Evolutionary conservation across 2,797 vertebrate species (phyloP).

Genomic region (Neomorphus geoffroyi): DNA sequence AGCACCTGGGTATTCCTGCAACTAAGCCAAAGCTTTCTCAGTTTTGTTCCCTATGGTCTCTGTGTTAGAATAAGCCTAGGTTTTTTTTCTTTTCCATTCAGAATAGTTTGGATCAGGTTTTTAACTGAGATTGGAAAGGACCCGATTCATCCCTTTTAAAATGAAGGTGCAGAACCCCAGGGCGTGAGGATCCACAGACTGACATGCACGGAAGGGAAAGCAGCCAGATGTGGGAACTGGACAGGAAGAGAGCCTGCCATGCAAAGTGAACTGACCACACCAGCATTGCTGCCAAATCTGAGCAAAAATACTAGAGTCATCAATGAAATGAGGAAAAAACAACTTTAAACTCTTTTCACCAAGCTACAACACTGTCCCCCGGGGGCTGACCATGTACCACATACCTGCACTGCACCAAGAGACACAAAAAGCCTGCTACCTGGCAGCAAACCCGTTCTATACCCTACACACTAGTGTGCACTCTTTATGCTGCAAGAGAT

Average conservation of each 20-base stretch:
- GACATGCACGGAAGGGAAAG: fast-evolving
- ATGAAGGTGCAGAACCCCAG: not conserved
- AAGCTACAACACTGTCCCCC: not conserved
- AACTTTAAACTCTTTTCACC: not conserved
- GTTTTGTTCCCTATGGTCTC: not conserved
- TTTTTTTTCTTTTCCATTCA: not conserved
- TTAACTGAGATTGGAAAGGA: not conserved
- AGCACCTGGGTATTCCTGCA: not conserved
- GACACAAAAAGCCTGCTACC: not conserved
- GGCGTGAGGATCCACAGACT: not conserved
- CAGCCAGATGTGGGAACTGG: not conserved
- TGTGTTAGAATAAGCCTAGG: not conserved
- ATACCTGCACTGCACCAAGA: not conserved
- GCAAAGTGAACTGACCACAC: not conserved
- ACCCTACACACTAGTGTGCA: fast-evolving
- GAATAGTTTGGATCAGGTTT: not conserved
- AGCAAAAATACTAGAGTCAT: not conserved
- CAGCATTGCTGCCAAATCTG: not conserved
- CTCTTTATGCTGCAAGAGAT: not conserved
- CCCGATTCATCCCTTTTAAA: not conserved
- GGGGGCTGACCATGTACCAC: not conserved
- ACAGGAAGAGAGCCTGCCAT: not conserved
- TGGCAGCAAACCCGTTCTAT: not conserved
- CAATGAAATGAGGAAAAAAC: not conserved
- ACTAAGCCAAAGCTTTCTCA: not conserved